Evolutionary conservation across 2,888 invertebrate species (phyloP).

Genomic region (Microdon myrmicae): DNA sequence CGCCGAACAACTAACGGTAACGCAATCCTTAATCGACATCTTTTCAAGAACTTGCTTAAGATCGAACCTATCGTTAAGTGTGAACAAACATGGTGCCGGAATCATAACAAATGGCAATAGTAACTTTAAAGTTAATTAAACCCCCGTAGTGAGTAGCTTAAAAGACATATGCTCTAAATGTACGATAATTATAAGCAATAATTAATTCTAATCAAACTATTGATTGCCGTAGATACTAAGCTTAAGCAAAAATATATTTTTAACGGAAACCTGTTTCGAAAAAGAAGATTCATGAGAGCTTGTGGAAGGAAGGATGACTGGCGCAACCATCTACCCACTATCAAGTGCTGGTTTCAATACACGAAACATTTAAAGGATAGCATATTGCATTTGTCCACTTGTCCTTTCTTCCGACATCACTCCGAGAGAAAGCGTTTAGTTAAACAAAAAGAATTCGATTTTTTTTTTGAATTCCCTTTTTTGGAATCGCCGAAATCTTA

Average conservation of each 20-base stretch:
- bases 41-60: conserved; percentile 42
- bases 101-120: conserved; percentile 57
- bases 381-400: conserved; percentile 48
- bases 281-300: neutral
- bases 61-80: conserved; percentile 42
- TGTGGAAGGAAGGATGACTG: conserved; percentile 45
- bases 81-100: conserved; percentile 57
- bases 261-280: conserved; percentile 4
- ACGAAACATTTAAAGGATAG: conserved; percentile 9
- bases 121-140: conserved; percentile 53
- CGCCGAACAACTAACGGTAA: too few species aligned
- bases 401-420: conserved; percentile 54
- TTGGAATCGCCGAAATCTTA: conserved; percentile 24
- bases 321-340: conserved; percentile 12
- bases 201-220: conserved; percentile 21
- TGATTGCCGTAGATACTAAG: conserved; percentile 31
- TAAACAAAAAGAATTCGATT: too few species aligned
- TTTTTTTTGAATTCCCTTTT: conserved; percentile 25
- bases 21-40: too few species aligned
- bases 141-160: too few species aligned
- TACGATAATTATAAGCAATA: conserved; percentile 25
- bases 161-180: conserved; percentile 33
- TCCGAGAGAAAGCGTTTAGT: conserved; percentile 12
- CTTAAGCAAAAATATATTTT: conserved; percentile 33
- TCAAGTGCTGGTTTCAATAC: conserved; percentile 14